Conservation (phyloP, 2,888 invertebrate genomes). For the Shargacucullia verbasci region DNA sequence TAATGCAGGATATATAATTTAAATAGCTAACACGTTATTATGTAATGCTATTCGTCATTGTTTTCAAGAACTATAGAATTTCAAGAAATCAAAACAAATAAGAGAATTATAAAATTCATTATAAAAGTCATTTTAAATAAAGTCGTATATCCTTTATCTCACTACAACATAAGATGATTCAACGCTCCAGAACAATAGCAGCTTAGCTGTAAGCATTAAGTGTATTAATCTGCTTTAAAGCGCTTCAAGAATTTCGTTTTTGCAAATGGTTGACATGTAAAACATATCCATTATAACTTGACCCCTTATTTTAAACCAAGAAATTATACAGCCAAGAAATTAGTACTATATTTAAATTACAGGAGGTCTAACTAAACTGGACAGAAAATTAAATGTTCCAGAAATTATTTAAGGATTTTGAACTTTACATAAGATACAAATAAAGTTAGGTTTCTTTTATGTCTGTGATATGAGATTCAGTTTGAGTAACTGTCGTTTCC, state of each 20-base stretch:
- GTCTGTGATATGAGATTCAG: slow-evolving; percentile 10
- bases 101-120: too few species aligned
- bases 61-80: too few species aligned
- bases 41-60: too few species aligned
- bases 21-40: too few species aligned
- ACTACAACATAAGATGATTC: slow-evolving; percentile 47
- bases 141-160: background rate
- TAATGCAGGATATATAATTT: too few species aligned
- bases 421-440: accelerated
- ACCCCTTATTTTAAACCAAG: slow-evolving; percentile 1
- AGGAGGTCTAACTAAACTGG: slow-evolving; percentile 4
- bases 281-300: slow-evolving; percentile 25
- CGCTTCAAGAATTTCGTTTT: slow-evolving; percentile 39
- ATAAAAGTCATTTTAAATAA: background rate
- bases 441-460: slow-evolving; percentile 9
- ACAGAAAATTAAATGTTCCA: background rate
- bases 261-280: slow-evolving; percentile 30
- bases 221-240: slow-evolving; percentile 50
- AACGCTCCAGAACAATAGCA: slow-evolving; percentile 48
- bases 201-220: slow-evolving; percentile 31
- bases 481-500: slow-evolving; percentile 21
- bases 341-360: background rate
- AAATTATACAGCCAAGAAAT: background rate
- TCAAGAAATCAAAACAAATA: too few species aligned
- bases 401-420: background rate